phyloP scores from a whole-genome alignment of 2,797 vertebrate species.

The Hydrocynus forskahlii region DNA sequence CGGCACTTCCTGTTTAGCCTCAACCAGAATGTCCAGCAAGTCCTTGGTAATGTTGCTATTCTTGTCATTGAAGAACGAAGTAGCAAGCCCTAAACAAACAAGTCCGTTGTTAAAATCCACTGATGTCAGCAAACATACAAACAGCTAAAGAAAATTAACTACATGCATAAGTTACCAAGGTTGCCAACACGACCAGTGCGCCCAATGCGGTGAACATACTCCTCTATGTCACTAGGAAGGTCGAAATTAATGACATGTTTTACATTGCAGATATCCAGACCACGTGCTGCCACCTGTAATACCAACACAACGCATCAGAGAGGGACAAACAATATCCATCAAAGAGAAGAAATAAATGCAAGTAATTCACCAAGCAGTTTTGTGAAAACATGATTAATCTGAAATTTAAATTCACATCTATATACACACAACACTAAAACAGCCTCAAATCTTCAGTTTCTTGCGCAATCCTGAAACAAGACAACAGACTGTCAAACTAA shows the following conservation, averaged over 20 bases:
- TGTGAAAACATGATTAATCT: too few species aligned
- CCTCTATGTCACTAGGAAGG: constrained; percentile 95
- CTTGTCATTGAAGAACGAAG: constrained; percentile 95
- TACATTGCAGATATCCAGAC: constrained; percentile 91
- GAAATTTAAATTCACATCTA: too few species aligned
- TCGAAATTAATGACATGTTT: constrained; percentile 98
- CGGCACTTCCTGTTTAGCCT: constrained; percentile 96
- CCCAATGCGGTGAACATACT: constrained; percentile 96
- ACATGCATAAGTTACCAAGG: constrained; percentile 76
- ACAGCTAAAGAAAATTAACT: too few species aligned
- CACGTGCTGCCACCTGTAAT: constrained; percentile 89
- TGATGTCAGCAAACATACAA: not conserved
- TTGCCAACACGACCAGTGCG: constrained; percentile 95
- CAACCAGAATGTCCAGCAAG: constrained; percentile 92
- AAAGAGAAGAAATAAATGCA: too few species aligned
- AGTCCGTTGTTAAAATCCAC: not conserved
- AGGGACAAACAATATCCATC: not conserved
- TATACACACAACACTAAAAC: too few species aligned
- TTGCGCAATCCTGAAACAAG: too few species aligned
- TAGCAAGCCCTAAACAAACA: constrained; percentile 84
- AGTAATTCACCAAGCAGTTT: too few species aligned
- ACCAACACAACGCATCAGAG: not conserved
- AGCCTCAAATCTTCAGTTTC: too few species aligned
- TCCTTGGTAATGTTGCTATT: constrained; percentile 95
- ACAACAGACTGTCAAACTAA: too few species aligned